phyloP scores from a whole-genome alignment of 2,113 vertebrate species.

The Octodon degus region DNA sequence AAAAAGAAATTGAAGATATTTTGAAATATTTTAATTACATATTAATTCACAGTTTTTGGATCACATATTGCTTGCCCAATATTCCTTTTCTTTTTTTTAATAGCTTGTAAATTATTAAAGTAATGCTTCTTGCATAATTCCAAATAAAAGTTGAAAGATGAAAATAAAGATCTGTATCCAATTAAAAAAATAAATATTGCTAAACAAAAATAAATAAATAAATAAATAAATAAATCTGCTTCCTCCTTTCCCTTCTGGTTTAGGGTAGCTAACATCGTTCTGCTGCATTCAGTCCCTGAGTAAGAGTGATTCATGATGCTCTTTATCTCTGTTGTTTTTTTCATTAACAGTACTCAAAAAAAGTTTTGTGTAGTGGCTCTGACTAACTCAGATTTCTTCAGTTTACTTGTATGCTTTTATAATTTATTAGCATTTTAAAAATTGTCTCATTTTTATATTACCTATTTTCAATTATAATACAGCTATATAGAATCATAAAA shows the following conservation, averaged over 20 bases:
- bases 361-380: not conserved
- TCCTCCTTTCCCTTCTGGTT: not conserved
- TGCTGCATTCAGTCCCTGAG: not conserved
- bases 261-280: not conserved
- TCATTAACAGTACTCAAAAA: not conserved
- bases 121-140: conserved; percentile 60
- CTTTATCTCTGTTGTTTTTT: not conserved
- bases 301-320: not conserved
- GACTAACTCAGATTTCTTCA: not conserved
- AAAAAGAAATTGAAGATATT: not conserved
- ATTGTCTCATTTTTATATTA: not conserved
- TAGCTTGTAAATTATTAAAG: conserved; percentile 68
- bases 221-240: too few species aligned
- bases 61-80: not conserved
- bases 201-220: too few species aligned
- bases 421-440: not conserved
- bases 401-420: not conserved
- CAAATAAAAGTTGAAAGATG: conserved; percentile 66
- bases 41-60: not conserved
- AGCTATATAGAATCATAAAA: not conserved
- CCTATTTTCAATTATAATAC: not conserved
- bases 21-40: conserved; percentile 22
- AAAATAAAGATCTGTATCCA: conserved; percentile 61
- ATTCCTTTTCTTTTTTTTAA: not conserved
- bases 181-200: not conserved